Base-by-base conservation (phyloP, 2,113 vertebrate genomes). In the Marmota flaviventris region DNA sequence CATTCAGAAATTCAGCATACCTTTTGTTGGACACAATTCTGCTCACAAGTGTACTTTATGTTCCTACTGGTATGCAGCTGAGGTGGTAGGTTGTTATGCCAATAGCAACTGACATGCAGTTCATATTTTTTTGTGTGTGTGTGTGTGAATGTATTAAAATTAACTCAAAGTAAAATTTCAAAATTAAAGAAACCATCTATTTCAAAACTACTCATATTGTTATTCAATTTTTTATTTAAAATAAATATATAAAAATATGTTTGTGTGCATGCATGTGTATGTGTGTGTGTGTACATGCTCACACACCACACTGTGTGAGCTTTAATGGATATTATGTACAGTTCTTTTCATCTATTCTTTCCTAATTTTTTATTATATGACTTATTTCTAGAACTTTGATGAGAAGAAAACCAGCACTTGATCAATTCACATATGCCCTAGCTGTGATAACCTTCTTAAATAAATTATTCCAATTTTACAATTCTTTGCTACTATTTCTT, bases 211-310 rank as follows among this genome's bases (percentile, higher is more conserved):
- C 7, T 27, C 27, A 56, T 18, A 2, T 86, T 56, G 45, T 89
- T 72, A 78, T 88, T 67, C 53, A 24, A 84, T 63, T 85, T 97
- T 73, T 97, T 72, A 29, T 61, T 92, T 79, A 79, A 92, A 69
- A 76, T 67, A 77, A 56, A 70, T 69, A 69, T 6, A 70, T 18
- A 56, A 13, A 37, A 8, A 16, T 42, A 11, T 81, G 20, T 34
- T 18, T 8, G 3, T 45, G 17, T 39, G 18, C 1, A 1, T 14
- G 13, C 11, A 0, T n/a, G 48, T 51, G 42, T n/a, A 29, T 42
- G 17, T 39, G 18, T n/a, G 48, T 51, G 39, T n/a, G n/a, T 76
- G 48, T 14, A 42, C 42, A 42, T 42, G 42, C 42, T 42, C 8
- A 13, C n/a, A 20, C 37, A 2, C 29, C 29, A 0, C 27, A 5